These are phyloP conservation scores for Cyclophora albipunctata DNA, from an alignment of 2,888 invertebrate species.

Conservation along the genomic window DNA sequence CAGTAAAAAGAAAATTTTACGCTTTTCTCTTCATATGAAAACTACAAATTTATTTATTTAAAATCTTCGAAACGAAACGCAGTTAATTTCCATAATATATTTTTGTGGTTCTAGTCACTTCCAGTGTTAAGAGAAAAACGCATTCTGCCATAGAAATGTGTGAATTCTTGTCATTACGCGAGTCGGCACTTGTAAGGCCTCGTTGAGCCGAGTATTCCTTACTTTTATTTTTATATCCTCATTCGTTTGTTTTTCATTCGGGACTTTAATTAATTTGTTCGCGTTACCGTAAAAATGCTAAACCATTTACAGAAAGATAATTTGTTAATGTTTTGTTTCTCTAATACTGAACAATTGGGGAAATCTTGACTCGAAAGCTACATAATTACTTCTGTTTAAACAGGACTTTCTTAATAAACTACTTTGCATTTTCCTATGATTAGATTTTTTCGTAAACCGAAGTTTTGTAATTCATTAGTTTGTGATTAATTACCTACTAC, in stretches of 20 bases:
- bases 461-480: no score
- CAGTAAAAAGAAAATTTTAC: no score
- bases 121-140: constrained; percentile 2
- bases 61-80: no score
- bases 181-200: constrained; percentile 40
- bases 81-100: no score
- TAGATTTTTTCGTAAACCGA: no score
- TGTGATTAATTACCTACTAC: no score
- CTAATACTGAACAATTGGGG: background rate
- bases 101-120: background rate
- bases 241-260: constrained; percentile 1
- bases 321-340: background rate
- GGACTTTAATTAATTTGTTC: background rate
- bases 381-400: no score
- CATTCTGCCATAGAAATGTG: constrained; percentile 30
- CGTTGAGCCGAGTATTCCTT: constrained; percentile 15
- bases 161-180: constrained; percentile 43
- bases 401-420: no score
- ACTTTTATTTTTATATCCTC: constrained; percentile 10
- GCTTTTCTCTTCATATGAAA: no score
- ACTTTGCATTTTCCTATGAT: no score
- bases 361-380: background rate
- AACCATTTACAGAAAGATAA: background rate
- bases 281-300: background rate
- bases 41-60: no score